Evolutionary conservation across 2,888 invertebrate genomes (phyloP).

Genomic region (Drosophila longiperda): DNA sequence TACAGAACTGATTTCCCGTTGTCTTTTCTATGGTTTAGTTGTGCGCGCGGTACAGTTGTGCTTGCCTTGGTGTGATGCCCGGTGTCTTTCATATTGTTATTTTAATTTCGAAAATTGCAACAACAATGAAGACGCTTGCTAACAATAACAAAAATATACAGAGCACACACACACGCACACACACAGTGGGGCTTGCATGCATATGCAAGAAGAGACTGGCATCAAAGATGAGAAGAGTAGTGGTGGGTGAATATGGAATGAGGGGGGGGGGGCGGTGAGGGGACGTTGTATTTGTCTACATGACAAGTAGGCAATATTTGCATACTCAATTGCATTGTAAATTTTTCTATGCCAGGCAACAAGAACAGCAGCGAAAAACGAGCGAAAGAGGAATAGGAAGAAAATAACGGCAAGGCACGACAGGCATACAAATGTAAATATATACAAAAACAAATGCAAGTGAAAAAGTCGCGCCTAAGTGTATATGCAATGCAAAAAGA

Average conservation of each 20-base stretch:
- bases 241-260: not conserved
- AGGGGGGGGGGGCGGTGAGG: slow-evolving; percentile 4
- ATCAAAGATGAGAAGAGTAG: slow-evolving; percentile 15
- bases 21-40: not conserved
- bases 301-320: slow-evolving; percentile 84
- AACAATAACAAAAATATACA: slow-evolving; percentile 65
- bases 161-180: slow-evolving; percentile 22
- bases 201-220: slow-evolving; percentile 37
- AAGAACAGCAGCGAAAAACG: slow-evolving; percentile 16
- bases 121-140: slow-evolving; percentile 64
- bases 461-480: slow-evolving; percentile 76
- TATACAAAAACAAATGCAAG: slow-evolving; percentile 33
- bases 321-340: slow-evolving; percentile 84
- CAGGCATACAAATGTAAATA: slow-evolving; percentile 44
- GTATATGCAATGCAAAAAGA: slow-evolving; percentile 77
- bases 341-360: slow-evolving; percentile 75
- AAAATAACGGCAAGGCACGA: slow-evolving; percentile 44
- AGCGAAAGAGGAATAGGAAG: slow-evolving; percentile 11
- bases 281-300: slow-evolving; percentile 73
- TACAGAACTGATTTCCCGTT: slow-evolving; percentile 1
- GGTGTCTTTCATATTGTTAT: slow-evolving; percentile 67
- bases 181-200: slow-evolving; percentile 28
- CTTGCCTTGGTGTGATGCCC: slow-evolving; percentile 14
- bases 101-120: slow-evolving; percentile 77
- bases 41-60: slow-evolving; percentile 60